Conservation (phyloP, 2,888 invertebrate species). For the Ornithoptera alexandrae region DNA sequence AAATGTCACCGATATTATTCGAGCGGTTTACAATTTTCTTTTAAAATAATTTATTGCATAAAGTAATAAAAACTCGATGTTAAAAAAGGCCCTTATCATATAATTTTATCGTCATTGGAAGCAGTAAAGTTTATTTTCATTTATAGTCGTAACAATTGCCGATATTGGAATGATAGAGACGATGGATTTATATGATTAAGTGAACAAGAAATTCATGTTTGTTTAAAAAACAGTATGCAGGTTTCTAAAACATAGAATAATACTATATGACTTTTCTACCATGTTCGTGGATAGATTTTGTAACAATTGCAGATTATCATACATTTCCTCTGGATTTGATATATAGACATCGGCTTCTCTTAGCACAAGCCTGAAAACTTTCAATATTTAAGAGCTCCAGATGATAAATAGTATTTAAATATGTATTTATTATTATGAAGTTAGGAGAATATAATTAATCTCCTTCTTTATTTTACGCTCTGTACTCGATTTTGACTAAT, state of each 20-base stretch:
- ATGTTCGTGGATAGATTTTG: too few species aligned
- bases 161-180: slow-evolving; percentile 2
- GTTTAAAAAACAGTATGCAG: background rate
- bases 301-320: too few species aligned
- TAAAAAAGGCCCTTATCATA: slow-evolving; percentile 3
- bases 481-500: too few species aligned
- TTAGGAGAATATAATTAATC: background rate
- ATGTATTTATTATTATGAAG: background rate
- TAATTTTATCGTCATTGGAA: slow-evolving; percentile 7
- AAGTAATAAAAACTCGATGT: background rate
- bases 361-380: too few species aligned
- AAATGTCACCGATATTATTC: background rate
- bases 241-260: background rate
- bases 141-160: slow-evolving; percentile 33
- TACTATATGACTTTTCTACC: background rate
- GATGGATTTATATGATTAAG: slow-evolving; percentile 11
- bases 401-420: background rate
- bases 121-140: slow-evolving; percentile 30
- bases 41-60: background rate
- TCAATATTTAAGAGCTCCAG: too few species aligned
- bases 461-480: background rate
- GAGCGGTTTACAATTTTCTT: background rate
- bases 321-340: too few species aligned
- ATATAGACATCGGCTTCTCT: too few species aligned
- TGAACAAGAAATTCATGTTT: slow-evolving; percentile 1